Percentiles rank a stretch among this genome's conserved stretches.
phyloP scores from a whole-genome alignment of 1,140 invertebrate species.

The Cyphomyrmex costatus region DNA sequence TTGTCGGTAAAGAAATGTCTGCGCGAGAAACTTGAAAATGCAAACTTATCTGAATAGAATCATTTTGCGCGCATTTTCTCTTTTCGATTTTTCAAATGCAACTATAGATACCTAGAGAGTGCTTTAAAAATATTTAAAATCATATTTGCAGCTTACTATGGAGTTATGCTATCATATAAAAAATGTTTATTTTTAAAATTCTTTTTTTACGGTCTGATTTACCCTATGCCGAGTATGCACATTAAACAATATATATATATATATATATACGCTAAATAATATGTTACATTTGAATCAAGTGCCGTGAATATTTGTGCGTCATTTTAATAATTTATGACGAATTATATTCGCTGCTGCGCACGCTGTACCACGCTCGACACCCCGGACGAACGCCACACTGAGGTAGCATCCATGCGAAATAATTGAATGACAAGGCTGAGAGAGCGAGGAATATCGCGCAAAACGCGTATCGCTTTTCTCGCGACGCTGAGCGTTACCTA shows the following conservation, averaged over 20 bases:
- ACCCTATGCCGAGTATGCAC: neutral
- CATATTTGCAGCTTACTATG: neutral
- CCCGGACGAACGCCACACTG: constrained; percentile 53
- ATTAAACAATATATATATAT: constrained; percentile 17
- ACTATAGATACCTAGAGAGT: neutral
- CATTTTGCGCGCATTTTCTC: neutral
- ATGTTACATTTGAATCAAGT: constrained; percentile 40
- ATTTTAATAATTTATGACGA: constrained; percentile 61
- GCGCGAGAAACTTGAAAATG: constrained; percentile 47
- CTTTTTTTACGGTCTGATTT: neutral
- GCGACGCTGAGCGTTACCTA: constrained; percentile 37
- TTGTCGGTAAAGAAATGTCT: constrained; percentile 32
- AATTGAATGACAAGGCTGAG: constrained; percentile 64
- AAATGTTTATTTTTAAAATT: too few species aligned
- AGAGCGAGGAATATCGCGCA: constrained; percentile 57
- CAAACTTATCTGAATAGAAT: constrained; percentile 44
- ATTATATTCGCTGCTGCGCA: constrained; percentile 50
- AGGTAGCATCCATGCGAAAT: constrained; percentile 58
- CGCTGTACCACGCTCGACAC: constrained; percentile 49
- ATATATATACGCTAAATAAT: constrained; percentile 27
- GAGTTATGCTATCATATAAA: neutral
- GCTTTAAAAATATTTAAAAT: constrained; percentile 18
- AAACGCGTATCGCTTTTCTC: constrained; percentile 55
- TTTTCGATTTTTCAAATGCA: neutral
- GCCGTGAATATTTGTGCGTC: constrained; percentile 47